Evolutionary conservation across 2,797 vertebrate species (phyloP).

Genomic region (Coluber constrictor): DNA sequence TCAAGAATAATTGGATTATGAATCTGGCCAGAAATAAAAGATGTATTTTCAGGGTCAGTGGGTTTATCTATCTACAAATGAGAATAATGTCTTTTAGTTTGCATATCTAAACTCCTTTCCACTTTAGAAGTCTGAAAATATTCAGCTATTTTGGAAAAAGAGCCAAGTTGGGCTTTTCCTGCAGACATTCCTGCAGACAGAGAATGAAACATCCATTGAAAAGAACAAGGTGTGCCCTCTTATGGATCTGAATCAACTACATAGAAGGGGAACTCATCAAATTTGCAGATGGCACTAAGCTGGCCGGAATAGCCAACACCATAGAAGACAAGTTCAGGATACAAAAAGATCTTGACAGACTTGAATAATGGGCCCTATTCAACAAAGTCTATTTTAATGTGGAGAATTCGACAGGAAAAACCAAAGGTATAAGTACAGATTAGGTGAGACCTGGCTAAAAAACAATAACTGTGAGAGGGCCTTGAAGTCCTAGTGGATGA

Average conservation of each 20-base stretch:
- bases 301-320: background rate
- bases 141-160: constrained; percentile 3
- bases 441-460: background rate
- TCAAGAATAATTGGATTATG: constrained; percentile 57
- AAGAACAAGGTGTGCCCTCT: background rate
- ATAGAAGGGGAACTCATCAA: background rate
- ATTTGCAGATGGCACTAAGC: background rate
- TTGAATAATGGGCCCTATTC: too few relatives aligned
- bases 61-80: constrained; percentile 48
- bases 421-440: background rate
- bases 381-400: background rate
- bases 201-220: background rate
- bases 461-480: background rate
- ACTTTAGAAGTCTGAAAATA: background rate
- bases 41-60: constrained; percentile 70
- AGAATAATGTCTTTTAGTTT: constrained; percentile 22
- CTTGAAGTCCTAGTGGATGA: background rate
- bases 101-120: background rate
- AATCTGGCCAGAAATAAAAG: constrained; percentile 49
- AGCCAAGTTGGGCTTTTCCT: background rate
- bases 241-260: background rate
- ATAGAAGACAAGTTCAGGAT: background rate
- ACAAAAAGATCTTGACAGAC: background rate
- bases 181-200: background rate
- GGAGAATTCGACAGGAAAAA: background rate